These are phyloP conservation scores for Hepsetus odoe DNA, from an alignment of 2,113 vertebrate species.

Conservation along the genomic window DNA sequence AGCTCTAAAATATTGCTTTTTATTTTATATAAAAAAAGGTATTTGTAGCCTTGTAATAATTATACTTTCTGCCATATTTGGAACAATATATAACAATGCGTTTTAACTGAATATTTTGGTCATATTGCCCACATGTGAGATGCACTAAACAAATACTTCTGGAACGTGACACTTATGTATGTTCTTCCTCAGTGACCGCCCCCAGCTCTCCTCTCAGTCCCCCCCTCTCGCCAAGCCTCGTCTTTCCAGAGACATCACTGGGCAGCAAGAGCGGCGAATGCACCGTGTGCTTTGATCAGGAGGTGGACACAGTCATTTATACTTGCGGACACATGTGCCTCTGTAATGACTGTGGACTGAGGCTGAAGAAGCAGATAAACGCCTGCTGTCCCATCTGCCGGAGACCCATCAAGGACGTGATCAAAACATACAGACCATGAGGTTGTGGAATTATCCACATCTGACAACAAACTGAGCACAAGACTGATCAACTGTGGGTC, in stretches of 20 bases:
- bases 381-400: constrained; percentile 97
- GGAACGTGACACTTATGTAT: not conserved
- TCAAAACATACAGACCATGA: constrained; percentile 97
- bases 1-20: too few species aligned
- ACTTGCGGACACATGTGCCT: constrained; percentile 99
- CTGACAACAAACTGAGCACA: not conserved
- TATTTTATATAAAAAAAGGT: too few species aligned
- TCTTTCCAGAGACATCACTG: constrained; percentile 77
- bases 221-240: constrained; percentile 82
- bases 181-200: constrained; percentile 83
- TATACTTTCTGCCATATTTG: too few species aligned
- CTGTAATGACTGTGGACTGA: constrained; percentile 93
- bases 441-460: not conserved
- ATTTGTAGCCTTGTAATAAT: too few species aligned
- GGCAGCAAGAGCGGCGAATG: constrained; percentile 89
- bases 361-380: constrained; percentile 91
- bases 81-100: too few species aligned
- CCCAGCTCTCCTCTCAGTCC: constrained; percentile 95
- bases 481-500: not conserved
- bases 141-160: not conserved
- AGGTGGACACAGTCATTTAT: constrained; percentile 98
- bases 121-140: not conserved
- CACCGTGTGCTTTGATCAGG: constrained; percentile 95
- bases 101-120: not conserved
- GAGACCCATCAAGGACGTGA: constrained; percentile 95